Conservation (phyloP, 2,888 invertebrate species). For the Smittia sp. region DNA sequence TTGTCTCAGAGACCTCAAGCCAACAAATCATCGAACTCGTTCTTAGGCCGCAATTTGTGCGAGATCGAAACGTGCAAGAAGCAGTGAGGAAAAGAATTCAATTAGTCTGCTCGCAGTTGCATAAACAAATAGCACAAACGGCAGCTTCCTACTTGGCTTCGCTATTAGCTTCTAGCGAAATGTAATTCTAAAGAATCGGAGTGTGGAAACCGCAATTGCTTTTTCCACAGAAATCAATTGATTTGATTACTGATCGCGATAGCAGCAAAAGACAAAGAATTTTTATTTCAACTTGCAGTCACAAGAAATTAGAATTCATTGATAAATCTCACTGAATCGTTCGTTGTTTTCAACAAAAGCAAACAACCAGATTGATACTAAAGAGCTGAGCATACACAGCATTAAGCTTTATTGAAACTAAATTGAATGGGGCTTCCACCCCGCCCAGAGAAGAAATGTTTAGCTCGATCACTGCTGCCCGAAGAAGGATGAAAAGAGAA, state of each 20-base stretch:
- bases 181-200: neutral
- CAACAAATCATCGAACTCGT: neutral
- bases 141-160: neutral
- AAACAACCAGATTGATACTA: neutral
- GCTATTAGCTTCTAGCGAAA: neutral
- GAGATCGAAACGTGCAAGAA: slow-evolving; percentile 15
- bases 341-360: neutral
- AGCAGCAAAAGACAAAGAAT: too few species aligned
- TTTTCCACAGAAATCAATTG: neutral
- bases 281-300: neutral
- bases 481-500: neutral
- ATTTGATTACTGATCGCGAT: neutral
- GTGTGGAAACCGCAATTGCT: neutral
- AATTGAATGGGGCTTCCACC: slow-evolving; percentile 5
- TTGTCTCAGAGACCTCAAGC: too few species aligned
- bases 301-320: too few species aligned
- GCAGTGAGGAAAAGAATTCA: neutral
- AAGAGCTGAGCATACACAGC: neutral
- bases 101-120: slow-evolving; percentile 14
- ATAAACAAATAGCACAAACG: neutral
- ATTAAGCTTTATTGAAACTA: neutral
- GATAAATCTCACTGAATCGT: neutral
- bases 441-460: neutral
- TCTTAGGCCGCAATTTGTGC: too few species aligned
- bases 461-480: neutral